Conservation (phyloP, 2,797 vertebrate genomes). For the Anniella stebbinsi region DNA sequence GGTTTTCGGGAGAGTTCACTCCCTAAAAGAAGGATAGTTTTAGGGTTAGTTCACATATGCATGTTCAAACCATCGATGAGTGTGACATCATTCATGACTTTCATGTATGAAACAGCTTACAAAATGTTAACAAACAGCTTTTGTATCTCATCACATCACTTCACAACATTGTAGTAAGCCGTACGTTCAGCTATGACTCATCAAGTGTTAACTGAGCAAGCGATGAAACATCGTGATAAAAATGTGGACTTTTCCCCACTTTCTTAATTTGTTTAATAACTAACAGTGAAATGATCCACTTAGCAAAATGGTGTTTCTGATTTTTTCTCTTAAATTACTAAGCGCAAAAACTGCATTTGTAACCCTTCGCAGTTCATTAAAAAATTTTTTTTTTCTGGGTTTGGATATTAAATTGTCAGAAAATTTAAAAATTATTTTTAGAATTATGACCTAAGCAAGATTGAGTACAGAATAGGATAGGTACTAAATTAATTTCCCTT, state of each 20-base stretch:
- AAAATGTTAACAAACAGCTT: neutral
- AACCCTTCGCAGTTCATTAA: neutral
- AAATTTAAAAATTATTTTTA: neutral
- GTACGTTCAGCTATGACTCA: neutral
- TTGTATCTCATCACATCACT: neutral
- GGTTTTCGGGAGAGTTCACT: neutral
- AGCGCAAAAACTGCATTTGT: neutral
- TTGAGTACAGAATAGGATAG: neutral
- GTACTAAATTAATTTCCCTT: neutral
- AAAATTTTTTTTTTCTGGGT: neutral
- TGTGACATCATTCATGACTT: neutral
- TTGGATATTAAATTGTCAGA: neutral
- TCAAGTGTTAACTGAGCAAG: neutral
- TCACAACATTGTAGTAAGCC: neutral
- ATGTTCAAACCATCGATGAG: neutral
- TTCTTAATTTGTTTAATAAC: too few species aligned
- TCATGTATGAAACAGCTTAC: neutral
- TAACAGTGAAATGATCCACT: neutral
- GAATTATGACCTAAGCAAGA: neutral
- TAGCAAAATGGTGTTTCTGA: neutral
- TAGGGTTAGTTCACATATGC: neutral
- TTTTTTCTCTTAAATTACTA: neutral
- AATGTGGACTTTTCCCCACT: neutral
- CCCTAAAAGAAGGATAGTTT: neutral
- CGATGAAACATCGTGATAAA: neutral